These are phyloP conservation scores for Dicyrtoma fusca DNA, from an alignment of 2,888 invertebrate genomes.

Conservation along the genomic window DNA sequence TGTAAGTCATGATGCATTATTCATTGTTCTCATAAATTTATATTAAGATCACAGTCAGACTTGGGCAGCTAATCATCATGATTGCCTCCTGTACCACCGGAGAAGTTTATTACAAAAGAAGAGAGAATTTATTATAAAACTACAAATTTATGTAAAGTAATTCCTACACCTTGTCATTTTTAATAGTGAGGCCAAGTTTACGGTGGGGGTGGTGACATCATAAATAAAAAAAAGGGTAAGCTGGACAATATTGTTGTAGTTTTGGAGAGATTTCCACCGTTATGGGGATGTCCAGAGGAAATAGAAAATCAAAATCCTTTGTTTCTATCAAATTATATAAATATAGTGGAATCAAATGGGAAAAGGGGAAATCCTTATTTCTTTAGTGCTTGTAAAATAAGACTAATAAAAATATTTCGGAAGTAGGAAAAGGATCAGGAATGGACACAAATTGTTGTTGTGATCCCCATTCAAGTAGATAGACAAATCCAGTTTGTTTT, in stretches of 20 bases:
- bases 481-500: constrained; percentile 8
- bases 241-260: too few relatives aligned
- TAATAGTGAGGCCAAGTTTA: too few relatives aligned
- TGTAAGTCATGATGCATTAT: neutral
- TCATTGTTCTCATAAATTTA: constrained; percentile 10
- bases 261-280: too few relatives aligned
- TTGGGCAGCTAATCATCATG: neutral
- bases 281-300: too few relatives aligned
- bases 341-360: neutral
- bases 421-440: neutral
- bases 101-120: too few relatives aligned
- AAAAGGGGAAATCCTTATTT: neutral
- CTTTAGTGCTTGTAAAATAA: neutral
- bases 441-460: constrained; percentile 11
- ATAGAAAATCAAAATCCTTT: neutral
- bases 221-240: too few relatives aligned
- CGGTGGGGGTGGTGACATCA: too few relatives aligned
- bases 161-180: too few relatives aligned
- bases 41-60: neutral
- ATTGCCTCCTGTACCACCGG: too few relatives aligned
- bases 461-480: constrained; percentile 3
- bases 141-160: too few relatives aligned
- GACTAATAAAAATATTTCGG: neutral
- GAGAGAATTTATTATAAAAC: too few relatives aligned
- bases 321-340: neutral